A percentile compares a stretch with the other conserved stretches of the same genome.
These are phyloP conservation scores for Salvelinus sp. DNA, from an alignment of 2,113 vertebrate species.

Conservation along the genomic window DNA sequence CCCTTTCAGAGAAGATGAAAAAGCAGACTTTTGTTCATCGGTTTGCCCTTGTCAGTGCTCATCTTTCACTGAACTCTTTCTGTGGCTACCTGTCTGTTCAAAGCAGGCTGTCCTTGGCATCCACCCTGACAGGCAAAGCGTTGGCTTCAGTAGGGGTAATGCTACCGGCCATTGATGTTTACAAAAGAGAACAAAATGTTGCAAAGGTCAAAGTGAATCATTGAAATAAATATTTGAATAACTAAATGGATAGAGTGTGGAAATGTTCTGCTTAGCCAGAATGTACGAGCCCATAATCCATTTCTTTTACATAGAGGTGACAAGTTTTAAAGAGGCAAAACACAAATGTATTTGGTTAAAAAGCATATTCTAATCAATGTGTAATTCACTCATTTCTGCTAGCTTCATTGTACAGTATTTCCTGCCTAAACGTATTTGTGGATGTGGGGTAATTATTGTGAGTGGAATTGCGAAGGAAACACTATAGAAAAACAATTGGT, in stretches of 20 bases:
- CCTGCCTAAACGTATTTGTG: slow-evolving; percentile 50
- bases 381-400: slow-evolving; percentile 44
- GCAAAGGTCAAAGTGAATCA: too few relatives aligned
- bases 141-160: too few relatives aligned
- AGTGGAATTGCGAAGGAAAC: slow-evolving; percentile 11
- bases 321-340: slow-evolving; percentile 40
- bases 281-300: background rate
- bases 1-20: too few relatives aligned
- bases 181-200: too few relatives aligned
- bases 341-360: slow-evolving; percentile 17
- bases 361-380: slow-evolving; percentile 50
- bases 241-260: slow-evolving; percentile 5
- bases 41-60: too few relatives aligned
- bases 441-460: slow-evolving; percentile 60
- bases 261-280: background rate
- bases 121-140: too few relatives aligned
- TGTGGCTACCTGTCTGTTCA: too few relatives aligned
- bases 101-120: too few relatives aligned
- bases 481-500: slow-evolving; percentile 39
- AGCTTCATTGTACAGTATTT: slow-evolving; percentile 11
- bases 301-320: slow-evolving; percentile 41
- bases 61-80: too few relatives aligned
- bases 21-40: too few relatives aligned
- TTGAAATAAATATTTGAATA: too few relatives aligned
- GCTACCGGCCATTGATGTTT: too few relatives aligned